Evolutionary conservation across 2,797 vertebrate species (phyloP).

Genomic region (Sphenodon punctatus): DNA sequence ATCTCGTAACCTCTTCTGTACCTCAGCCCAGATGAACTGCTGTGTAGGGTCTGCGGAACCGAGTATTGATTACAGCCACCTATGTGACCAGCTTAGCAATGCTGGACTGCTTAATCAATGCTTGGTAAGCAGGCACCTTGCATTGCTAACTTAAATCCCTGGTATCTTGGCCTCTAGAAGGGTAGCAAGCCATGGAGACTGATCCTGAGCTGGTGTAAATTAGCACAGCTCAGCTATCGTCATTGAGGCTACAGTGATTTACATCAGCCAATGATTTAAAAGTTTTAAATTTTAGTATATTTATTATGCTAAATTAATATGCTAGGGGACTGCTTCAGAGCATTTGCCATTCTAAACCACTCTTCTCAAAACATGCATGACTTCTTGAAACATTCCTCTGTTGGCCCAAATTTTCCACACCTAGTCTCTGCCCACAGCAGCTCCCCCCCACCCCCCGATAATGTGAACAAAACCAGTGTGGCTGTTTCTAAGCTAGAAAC

Average conservation of each 20-base stretch:
- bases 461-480: neutral
- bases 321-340: neutral
- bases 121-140: neutral
- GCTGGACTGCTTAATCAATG: neutral
- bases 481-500: neutral
- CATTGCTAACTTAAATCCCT: neutral
- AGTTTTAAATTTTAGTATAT: neutral
- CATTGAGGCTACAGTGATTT: neutral
- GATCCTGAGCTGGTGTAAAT: neutral
- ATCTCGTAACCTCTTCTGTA: neutral
- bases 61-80: neutral
- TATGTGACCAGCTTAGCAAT: neutral
- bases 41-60: neutral
- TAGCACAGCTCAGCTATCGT: too few species aligned
- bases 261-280: neutral
- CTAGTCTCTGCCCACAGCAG: neutral
- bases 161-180: neutral
- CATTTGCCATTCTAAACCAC: neutral
- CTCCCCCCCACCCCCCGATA: too few species aligned
- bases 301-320: neutral
- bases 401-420: neutral
- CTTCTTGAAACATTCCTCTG: neutral
- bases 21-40: neutral
- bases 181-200: neutral
- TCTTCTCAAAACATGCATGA: rapidly evolving